Evolutionary conservation across 2,797 vertebrate species (phyloP).

Genomic region (Dermochelys coriacea): DNA sequence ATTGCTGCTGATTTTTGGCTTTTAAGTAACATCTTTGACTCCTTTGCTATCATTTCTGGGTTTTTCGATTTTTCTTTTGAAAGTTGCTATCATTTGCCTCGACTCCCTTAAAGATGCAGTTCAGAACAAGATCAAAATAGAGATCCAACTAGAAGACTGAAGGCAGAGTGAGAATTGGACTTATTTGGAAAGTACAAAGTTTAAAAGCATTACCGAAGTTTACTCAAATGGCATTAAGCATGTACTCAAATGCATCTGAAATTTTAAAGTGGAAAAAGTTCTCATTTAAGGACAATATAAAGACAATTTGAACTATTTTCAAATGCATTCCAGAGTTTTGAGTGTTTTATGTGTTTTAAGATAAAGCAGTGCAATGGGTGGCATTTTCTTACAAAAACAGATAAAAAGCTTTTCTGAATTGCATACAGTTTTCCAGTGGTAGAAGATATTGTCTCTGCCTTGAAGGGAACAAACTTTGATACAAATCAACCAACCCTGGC

Average conservation of each 20-base stretch:
- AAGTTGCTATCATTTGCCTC: not conserved
- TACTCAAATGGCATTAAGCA: not conserved
- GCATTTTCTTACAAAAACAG: not conserved
- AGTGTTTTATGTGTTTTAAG: not conserved
- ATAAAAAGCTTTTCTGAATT: not conserved
- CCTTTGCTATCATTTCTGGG: not conserved
- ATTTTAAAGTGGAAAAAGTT: not conserved
- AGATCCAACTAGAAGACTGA: not conserved
- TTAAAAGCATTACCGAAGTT: not conserved
- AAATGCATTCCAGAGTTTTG: not conserved
- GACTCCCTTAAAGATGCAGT: not conserved
- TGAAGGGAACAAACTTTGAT: not conserved
- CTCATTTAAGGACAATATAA: not conserved
- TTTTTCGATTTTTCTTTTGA: not conserved
- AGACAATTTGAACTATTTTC: not conserved
- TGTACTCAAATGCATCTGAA: not conserved
- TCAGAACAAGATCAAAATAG: not conserved
- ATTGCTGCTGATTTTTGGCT: not conserved
- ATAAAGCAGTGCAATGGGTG: not conserved
- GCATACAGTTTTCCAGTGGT: accelerated
- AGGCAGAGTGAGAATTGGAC: not conserved
- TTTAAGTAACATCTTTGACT: not conserved
- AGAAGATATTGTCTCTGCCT: not conserved
- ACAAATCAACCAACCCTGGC: not conserved
- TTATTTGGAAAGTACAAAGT: not conserved